A percentile compares a stretch with the other conserved stretches of the same genome.
Evolutionary conservation across 2,888 invertebrate species (phyloP).

Genomic region (Lepetodrilus schrolli): DNA sequence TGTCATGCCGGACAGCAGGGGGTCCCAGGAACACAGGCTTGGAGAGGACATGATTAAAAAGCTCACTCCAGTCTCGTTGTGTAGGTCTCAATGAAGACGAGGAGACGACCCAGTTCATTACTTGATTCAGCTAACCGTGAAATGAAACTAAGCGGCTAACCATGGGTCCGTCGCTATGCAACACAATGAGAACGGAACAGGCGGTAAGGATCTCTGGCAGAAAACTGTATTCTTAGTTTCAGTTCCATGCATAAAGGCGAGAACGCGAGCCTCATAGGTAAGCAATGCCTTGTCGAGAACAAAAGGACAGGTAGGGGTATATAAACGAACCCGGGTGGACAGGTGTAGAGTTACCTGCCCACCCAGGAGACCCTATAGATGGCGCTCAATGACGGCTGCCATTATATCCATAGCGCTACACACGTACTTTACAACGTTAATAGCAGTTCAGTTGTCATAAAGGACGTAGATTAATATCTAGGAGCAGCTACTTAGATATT

Average conservation of each 20-base stretch:
- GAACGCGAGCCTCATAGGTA: neutral
- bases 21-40: neutral
- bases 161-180: neutral
- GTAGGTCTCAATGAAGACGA: neutral
- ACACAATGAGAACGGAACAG: neutral
- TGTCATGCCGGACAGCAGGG: constrained; percentile 17
- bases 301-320: constrained; percentile 5
- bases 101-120: constrained; percentile 29
- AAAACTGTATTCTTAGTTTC: constrained; percentile 20
- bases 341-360: constrained; percentile 20
- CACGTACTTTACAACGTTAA: constrained; percentile 9
- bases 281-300: neutral
- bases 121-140: constrained; percentile 30
- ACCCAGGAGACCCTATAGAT: constrained; percentile 1
- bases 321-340: neutral
- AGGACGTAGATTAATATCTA: neutral
- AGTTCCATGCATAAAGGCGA: neutral
- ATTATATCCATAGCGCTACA: constrained; percentile 10
- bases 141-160: constrained; percentile 27
- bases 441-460: constrained; percentile 3
- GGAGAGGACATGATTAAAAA: constrained; percentile 26
- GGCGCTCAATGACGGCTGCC: neutral
- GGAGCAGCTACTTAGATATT: too few relatives aligned
- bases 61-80: neutral
- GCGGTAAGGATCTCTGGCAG: constrained; percentile 9